These are phyloP conservation scores for Spinus olivaceus DNA, from an alignment of 2,797 vertebrate genomes.

Conservation along the genomic window DNA sequence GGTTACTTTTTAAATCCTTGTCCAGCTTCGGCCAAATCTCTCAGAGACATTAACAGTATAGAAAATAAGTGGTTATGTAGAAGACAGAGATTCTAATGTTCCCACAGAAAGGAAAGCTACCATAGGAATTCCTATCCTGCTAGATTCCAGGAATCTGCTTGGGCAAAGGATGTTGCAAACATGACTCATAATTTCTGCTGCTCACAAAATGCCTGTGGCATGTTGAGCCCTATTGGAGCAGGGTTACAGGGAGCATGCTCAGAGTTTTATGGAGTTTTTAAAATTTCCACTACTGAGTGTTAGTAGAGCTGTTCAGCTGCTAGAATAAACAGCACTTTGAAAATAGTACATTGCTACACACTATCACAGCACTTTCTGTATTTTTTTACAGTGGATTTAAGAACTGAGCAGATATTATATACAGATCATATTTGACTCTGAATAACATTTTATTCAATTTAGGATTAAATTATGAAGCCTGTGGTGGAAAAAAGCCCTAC, in stretches of 20 bases:
- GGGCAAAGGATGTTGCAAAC: slow-evolving; percentile 28
- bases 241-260: slow-evolving; percentile 4
- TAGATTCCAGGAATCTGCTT: not conserved
- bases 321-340: slow-evolving; percentile 1
- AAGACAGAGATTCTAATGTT: not conserved
- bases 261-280: not conserved
- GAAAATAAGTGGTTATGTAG: not conserved
- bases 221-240: not conserved
- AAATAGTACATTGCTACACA: not conserved
- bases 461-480: not conserved
- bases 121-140: not conserved
- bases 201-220: slow-evolving; percentile 13
- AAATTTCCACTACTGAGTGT: not conserved
- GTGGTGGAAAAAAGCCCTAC: not conserved
- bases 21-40: not conserved
- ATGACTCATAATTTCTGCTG: slow-evolving; percentile 51
- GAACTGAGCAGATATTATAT: not conserved
- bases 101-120: slow-evolving; percentile 9
- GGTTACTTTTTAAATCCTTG: not conserved
- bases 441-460: not conserved
- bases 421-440: not conserved
- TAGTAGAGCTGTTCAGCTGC: not conserved
- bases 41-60: not conserved
- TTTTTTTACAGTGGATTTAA: not conserved
- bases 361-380: not conserved